Evolutionary conservation across 2,888 invertebrate genomes (phyloP).

Genomic region (Malacosoma neustria): DNA sequence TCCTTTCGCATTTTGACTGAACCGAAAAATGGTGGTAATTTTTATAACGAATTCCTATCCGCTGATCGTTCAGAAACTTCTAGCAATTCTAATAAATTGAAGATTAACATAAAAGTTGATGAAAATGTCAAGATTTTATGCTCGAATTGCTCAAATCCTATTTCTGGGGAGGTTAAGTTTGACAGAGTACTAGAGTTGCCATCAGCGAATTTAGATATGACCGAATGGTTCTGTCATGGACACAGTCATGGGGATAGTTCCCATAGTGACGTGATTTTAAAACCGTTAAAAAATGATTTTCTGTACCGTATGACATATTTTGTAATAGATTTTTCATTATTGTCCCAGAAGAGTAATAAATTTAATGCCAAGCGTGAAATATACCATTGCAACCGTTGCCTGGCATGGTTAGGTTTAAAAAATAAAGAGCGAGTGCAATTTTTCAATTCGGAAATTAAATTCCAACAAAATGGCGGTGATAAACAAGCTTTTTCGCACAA

Average conservation of each 20-base stretch:
- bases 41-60: slow-evolving; percentile 54
- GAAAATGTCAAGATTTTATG: slow-evolving; percentile 45
- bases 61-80: slow-evolving; percentile 22
- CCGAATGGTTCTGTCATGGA: slow-evolving; percentile 80
- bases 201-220: slow-evolving; percentile 72
- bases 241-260: slow-evolving; percentile 36
- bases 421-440: slow-evolving; percentile 60
- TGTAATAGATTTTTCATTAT: slow-evolving; percentile 49
- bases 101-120: slow-evolving; percentile 38
- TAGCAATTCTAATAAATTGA: slow-evolving; percentile 28
- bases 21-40: slow-evolving; percentile 57
- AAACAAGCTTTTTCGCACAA: slow-evolving; percentile 38
- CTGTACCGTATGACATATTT: slow-evolving; percentile 75
- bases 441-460: slow-evolving; percentile 74
- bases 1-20: slow-evolving; percentile 65
- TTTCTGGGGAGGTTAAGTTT: slow-evolving; percentile 67
- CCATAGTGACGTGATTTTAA: slow-evolving; percentile 30
- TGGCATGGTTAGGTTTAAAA: slow-evolving; percentile 73
- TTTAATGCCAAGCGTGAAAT: slow-evolving; percentile 58
- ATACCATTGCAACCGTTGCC: slow-evolving; percentile 72
- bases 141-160: slow-evolving; percentile 55
- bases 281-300: slow-evolving; percentile 69
- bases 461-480: slow-evolving; percentile 34
- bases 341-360: slow-evolving; percentile 56
- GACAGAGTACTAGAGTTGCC: slow-evolving; percentile 77